Percentiles rank a stretch among this genome's conserved stretches.
Conservation (phyloP, 2,888 invertebrate genomes). For the Omphaloscelis lunosa region DNA sequence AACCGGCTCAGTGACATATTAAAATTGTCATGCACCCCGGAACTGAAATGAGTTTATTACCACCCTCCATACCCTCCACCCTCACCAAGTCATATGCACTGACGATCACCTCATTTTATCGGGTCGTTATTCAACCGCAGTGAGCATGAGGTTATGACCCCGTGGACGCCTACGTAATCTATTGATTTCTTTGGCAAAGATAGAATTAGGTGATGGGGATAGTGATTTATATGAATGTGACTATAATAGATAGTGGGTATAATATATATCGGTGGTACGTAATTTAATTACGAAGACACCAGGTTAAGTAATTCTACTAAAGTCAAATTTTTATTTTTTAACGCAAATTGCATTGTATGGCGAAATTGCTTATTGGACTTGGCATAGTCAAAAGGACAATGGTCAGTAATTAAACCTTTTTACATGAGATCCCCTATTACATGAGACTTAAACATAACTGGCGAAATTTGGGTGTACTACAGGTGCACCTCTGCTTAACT, state of each 20-base stretch:
- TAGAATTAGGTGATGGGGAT: conserved; percentile 30
- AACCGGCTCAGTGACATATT: neutral
- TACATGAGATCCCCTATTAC: too few species aligned
- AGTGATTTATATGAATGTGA: conserved; percentile 9
- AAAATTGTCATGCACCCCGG: neutral
- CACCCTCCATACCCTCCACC: neutral
- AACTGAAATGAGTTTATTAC: conserved; percentile 1
- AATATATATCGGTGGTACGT: neutral
- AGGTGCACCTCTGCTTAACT: too few species aligned
- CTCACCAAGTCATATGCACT: conserved; percentile 4
- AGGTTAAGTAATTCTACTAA: neutral
- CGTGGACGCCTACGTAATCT: conserved; percentile 40
- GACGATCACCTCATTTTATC: conserved; percentile 20
- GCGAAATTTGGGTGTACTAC: too few species aligned
- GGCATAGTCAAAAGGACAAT: neutral
- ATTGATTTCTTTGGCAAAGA: conserved; percentile 49
- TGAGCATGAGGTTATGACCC: conserved; percentile 41
- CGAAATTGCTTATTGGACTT: neutral
- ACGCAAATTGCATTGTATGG: neutral
- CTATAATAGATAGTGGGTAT: neutral
- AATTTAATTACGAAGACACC: neutral
- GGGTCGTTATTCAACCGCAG: conserved; percentile 27
- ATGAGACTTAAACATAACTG: too few species aligned
- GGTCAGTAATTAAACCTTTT: neutral
- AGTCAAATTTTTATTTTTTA: neutral